Conservation (phyloP, 2,113 vertebrate genomes). For the Epinephelus fuscoguttatus region DNA sequence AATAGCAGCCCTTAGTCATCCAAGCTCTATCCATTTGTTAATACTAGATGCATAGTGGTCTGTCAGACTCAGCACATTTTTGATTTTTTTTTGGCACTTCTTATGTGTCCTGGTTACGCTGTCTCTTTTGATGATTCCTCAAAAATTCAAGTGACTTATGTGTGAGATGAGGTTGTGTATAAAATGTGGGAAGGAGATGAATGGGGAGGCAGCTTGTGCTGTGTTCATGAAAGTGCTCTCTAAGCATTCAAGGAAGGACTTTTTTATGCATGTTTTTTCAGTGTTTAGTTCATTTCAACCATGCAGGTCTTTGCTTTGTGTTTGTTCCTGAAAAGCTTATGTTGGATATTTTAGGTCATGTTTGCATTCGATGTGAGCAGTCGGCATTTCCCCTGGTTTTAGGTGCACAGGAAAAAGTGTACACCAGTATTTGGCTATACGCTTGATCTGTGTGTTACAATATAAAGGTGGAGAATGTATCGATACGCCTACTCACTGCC, state of each 20-base stretch:
- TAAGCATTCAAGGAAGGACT: background rate
- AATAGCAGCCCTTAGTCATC: conserved; percentile 66
- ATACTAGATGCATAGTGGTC: conserved; percentile 42
- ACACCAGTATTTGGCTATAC: background rate
- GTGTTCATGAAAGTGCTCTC: conserved; percentile 7
- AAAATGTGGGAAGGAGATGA: conserved; percentile 28
- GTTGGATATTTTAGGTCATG: background rate
- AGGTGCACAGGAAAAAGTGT: background rate
- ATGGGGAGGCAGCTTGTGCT: conserved; percentile 7
- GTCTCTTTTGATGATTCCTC: conserved; percentile 51
- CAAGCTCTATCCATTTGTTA: conserved; percentile 44
- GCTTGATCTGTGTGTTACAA: background rate
- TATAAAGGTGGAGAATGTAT: background rate
- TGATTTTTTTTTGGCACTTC: conserved; percentile 26
- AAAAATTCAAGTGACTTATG: conserved; percentile 23
- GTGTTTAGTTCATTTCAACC: background rate
- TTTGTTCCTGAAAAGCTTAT: conserved; percentile 11
- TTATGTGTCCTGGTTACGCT: conserved; percentile 21
- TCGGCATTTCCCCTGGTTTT: background rate
- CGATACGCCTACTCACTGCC: background rate
- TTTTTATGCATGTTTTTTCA: background rate
- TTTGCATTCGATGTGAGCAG: background rate
- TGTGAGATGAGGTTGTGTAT: conserved; percentile 11
- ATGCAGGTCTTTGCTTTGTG: background rate
- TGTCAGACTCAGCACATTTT: conserved; percentile 61